A percentile compares a stretch with the other conserved stretches of the same genome.
Evolutionary conservation across 2,888 invertebrate genomes (phyloP).

Genomic region (Heliconius erato): DNA sequence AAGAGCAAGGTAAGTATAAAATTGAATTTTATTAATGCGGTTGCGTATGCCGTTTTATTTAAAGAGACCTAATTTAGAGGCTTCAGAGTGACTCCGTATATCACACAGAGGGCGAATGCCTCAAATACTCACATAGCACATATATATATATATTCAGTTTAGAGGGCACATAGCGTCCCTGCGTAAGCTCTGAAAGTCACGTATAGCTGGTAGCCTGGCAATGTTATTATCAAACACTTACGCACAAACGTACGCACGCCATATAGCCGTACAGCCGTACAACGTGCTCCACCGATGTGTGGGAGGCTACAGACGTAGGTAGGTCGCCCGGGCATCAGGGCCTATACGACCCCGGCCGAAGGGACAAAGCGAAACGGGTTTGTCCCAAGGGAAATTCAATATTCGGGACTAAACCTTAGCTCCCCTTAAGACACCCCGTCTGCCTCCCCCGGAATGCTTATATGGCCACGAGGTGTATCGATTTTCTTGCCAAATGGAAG

Average conservation of each 20-base stretch:
- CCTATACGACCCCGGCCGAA: slow-evolving; percentile 84
- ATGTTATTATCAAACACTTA: slow-evolving; percentile 85
- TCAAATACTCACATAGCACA: slow-evolving; percentile 64
- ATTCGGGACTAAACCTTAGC: slow-evolving; percentile 87
- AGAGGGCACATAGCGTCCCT: slow-evolving; percentile 74
- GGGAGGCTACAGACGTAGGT: slow-evolving; percentile 54
- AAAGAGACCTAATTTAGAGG: slow-evolving; percentile 83
- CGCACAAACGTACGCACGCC: slow-evolving; percentile 70
- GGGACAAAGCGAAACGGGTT: slow-evolving; percentile 87
- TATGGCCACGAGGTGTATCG: slow-evolving; percentile 86
- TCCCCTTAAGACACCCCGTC: slow-evolving; percentile 85
- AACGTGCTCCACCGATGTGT: slow-evolving; percentile 37
- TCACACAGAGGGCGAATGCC: slow-evolving; percentile 73
- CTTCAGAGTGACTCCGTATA: slow-evolving; percentile 76
- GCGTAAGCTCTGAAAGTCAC: slow-evolving; percentile 83
- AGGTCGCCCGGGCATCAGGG: slow-evolving; percentile 80
- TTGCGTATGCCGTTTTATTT: slow-evolving; percentile 64
- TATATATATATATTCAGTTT: slow-evolving; percentile 56
- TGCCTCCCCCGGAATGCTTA: slow-evolving; percentile 85
- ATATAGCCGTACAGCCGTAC: slow-evolving; percentile 43
- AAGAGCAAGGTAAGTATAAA: slow-evolving; percentile 35
- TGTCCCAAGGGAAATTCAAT: slow-evolving; percentile 87
- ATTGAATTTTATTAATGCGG: slow-evolving; percentile 44
- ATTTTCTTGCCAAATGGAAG: slow-evolving; percentile 86
- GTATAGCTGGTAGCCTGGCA: slow-evolving; percentile 80